Evolutionary conservation across 2,888 invertebrate genomes (phyloP).

Genomic region (Tipula unca): DNA sequence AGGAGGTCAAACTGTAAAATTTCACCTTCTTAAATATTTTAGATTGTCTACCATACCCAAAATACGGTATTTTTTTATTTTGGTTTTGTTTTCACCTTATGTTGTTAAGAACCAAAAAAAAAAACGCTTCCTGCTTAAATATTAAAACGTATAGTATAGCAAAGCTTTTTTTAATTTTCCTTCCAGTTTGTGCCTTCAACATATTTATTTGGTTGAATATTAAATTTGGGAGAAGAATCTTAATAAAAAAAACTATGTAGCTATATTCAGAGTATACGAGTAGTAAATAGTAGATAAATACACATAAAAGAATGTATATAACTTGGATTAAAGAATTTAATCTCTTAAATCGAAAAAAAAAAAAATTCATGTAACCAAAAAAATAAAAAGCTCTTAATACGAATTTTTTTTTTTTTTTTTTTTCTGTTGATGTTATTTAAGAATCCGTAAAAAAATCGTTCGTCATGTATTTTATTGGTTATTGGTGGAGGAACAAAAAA

Average conservation of each 20-base stretch:
- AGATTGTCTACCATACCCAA: no score
- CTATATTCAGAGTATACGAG: neutral
- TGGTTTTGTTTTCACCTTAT: neutral
- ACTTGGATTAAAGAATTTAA: neutral
- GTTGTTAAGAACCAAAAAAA: neutral
- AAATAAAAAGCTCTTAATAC: neutral
- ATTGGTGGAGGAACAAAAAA: no score
- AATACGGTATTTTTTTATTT: neutral
- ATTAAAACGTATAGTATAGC: neutral
- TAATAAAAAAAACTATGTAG: neutral
- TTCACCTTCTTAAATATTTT: no score
- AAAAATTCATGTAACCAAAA: neutral
- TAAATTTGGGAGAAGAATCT: neutral
- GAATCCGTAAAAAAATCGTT: neutral
- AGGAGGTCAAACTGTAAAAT: no score
- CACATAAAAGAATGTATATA: neutral
- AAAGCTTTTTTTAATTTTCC: neutral
- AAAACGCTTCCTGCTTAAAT: neutral
- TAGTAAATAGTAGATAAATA: neutral
- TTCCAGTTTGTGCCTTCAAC: neutral
- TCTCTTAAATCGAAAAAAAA: neutral
- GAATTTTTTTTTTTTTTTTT: no score
- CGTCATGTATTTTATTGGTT: conserved; percentile 14
- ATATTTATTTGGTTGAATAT: neutral
- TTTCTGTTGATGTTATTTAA: neutral